Evolutionary conservation across 2,113 vertebrate species (phyloP), one percentile per base, ranked within the genome.

Genomic region (Entosphenus tridentatus): DNA sequence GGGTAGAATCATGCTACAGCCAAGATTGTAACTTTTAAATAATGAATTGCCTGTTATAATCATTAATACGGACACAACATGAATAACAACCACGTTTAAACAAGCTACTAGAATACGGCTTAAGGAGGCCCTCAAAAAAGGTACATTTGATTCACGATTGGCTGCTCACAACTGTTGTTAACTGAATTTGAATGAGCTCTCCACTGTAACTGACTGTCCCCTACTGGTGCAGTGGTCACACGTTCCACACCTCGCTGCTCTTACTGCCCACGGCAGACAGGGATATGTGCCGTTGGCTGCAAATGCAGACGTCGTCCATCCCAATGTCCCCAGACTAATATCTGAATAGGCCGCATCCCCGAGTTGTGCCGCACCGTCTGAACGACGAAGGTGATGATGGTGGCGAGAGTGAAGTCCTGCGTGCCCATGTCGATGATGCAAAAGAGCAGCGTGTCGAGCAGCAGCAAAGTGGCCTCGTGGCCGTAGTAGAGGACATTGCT

Each of bases 401-500:
- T 2, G 1, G 73, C 68, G 69, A 74, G 62, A 14, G 57, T 3
- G 0, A 72, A 67, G 68, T 68, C 13, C 69, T 58, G 73, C 3
- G 75, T 70, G 18, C 62, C 70, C 69, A 73, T 68, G 12, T 68
- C 69, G 59, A 71, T 21, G 57, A 73, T 11, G 1, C 55, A 69
- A 69, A 73, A 75, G 2, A 78, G 69, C 56, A 75, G 12, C 0
- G 1, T 69, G 70, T 70, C 58, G 6, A 70, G 75, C n/a, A 76
- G 67, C 2, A 70, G 69, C 2, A 72, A 70, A 4, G 71, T 7
- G 55, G 77, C 56, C 56, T 76, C 8, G 0, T 17, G 57, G 67
- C 2, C 2, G 2, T 69, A 75, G 72, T 69, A 78, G 56, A 82
- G 55, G 2, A 71, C 57, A 11, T 56, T 71, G 56, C 69, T 74